Evolutionary conservation across 2,113 vertebrate species (phyloP), one percentile per base, ranked within the genome.

Genomic region (Hystrix brachyura): DNA sequence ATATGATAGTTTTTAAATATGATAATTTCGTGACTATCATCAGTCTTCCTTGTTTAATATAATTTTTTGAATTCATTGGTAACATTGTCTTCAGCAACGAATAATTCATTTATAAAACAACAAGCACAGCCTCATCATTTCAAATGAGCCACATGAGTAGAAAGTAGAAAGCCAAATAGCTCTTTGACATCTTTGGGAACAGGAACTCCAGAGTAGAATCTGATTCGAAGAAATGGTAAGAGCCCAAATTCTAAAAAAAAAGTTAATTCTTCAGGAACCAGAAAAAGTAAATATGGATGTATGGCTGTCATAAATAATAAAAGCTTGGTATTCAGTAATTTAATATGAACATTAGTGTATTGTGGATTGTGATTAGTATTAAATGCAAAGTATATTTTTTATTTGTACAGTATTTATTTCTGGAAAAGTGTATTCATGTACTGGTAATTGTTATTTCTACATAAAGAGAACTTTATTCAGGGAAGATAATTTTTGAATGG

Each of bases 51-150:
- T 89, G 48, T 72, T 96, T 95, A 90, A 84, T 84, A 72, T 59
- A 59, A 69, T 17, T 60, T 69, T 51, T 79, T 72, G 29, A 76
- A 87, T 91, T 92, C 32, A 91, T 29, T 32, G 15, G 25, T 64
- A 57, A 13, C 78, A 8, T 79, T 91, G 81, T 94, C 53, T 97
- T 96, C 29, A 25, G 43, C 92, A 87, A 87, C 94, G 89, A 97
- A 92, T 97, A 96, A 96, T 96, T 97, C 80, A 98, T 97, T 97
- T 94, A 55, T 87, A 90, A 89, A 93, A 93, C 90, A 96, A 78
- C 15, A 87, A 96, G 91, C 38, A 90, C 19, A 88, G 86, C 78
- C 29, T 89, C 43, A 82, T 94, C 74, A 71, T 96, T 95, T 8
- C 59, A 97, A 94, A 97, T 93, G 84, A 95, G 60, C n/a, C 69